Conservation (phyloP, 2,113 vertebrate genomes). For the Bagarius yarrelli region DNA sequence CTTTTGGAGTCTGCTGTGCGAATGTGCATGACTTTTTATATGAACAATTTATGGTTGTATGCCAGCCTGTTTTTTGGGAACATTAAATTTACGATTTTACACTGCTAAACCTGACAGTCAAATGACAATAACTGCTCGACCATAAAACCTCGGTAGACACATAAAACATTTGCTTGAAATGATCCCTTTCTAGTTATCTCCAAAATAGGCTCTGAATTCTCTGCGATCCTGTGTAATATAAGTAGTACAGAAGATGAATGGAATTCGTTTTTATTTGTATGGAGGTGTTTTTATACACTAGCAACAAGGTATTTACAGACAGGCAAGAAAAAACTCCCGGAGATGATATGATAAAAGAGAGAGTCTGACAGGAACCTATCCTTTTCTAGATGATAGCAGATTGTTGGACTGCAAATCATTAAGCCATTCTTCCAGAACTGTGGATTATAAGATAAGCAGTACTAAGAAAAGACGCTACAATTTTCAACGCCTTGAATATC, state of each 20-base stretch:
- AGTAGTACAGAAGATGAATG: not conserved
- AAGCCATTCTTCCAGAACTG: not conserved
- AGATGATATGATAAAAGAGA: not conserved
- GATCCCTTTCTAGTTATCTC: too few species aligned
- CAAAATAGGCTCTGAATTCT: too few species aligned
- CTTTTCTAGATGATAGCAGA: not conserved
- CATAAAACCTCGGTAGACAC: too few species aligned
- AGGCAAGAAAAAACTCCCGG: not conserved
- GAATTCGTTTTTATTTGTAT: not conserved
- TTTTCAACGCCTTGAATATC: not conserved
- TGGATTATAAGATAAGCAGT: not conserved
- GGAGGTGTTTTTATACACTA: not conserved
- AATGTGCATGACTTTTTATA: too few species aligned
- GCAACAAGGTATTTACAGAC: not conserved
- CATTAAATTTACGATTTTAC: too few species aligned
- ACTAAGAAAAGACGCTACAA: not conserved
- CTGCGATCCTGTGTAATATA: too few species aligned
- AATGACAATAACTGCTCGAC: too few species aligned
- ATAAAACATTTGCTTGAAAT: too few species aligned
- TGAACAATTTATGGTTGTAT: too few species aligned
- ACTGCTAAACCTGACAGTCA: too few species aligned
- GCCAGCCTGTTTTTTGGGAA: too few species aligned
- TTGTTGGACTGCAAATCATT: not conserved
- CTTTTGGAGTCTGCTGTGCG: too few species aligned
- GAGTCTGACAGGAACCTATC: not conserved